Evolutionary conservation across 2,797 vertebrate genomes (phyloP).

Genomic region (Ceryle rudis): DNA sequence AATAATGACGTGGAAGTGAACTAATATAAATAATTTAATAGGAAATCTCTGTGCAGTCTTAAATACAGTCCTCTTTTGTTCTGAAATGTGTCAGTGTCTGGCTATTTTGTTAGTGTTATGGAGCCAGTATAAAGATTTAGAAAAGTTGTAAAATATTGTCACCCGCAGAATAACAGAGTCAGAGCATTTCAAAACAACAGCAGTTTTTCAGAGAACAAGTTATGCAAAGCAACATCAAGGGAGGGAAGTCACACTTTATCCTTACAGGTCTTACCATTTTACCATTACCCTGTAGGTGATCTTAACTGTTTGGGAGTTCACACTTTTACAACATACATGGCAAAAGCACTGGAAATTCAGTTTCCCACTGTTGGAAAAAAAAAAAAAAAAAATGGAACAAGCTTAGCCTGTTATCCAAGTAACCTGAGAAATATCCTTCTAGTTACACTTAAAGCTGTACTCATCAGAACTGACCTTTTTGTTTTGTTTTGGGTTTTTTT

Average conservation of each 20-base stretch:
- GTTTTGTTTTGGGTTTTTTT: background rate
- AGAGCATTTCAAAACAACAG: background rate
- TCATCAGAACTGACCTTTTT: background rate
- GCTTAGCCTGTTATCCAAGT: background rate
- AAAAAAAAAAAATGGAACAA: background rate
- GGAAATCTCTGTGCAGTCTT: constrained; percentile 56
- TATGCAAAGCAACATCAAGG: background rate
- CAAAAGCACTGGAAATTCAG: constrained; percentile 22
- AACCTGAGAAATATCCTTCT: background rate
- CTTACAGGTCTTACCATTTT: background rate
- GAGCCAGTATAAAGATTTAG: constrained; percentile 5
- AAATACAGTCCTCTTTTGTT: constrained; percentile 55
- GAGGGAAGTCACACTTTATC: background rate
- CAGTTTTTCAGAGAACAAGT: background rate
- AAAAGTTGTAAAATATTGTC: constrained; percentile 52
- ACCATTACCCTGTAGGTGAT: background rate
- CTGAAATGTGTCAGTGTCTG: constrained; percentile 40
- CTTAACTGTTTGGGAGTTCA: background rate
- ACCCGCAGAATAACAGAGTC: background rate
- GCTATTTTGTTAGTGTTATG: constrained; percentile 16
- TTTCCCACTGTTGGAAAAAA: background rate
- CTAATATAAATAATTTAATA: constrained; percentile 74
- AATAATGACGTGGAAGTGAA: constrained; percentile 70
- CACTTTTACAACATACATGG: constrained; percentile 7
- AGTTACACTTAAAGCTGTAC: background rate